Base-by-base conservation (phyloP, 2,797 vertebrate species). In the Carapus acus region DNA sequence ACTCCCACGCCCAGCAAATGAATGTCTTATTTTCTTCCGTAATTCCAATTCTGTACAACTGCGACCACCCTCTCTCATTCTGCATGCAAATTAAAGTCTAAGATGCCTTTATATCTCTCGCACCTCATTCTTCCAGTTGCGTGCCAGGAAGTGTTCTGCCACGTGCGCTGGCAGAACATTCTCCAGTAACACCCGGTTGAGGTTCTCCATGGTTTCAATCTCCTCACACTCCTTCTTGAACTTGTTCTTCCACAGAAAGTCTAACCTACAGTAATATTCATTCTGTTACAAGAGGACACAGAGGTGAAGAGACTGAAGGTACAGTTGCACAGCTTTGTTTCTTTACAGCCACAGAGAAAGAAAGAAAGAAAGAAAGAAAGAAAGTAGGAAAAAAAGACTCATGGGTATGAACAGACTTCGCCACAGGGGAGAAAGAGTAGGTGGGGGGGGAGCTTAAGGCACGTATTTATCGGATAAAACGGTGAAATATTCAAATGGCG, bases 171-270 rank as follows among this genome's bases (percentile, higher is more conserved):
- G 96, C 18, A 99, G 88, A 44, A 99, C 95, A 1, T 99, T 99
- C 76, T 98, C 95, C 86, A 99, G 82, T 64, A 99, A 87, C 60
- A 99, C 94, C 0, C 94, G 89, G 78, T 99, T 99, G 44, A 99
- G 87, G 83, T 94, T 99, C 85, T 99, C 96, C 96, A 99, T 99
- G 34, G 95, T 99, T 77, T 99, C 96, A 56, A 98, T 99, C 89
- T 99, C 96, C 84, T 99, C 96, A 15, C 94, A 94, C 80, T 99
- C 96, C 88, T 91, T 96, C 87, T 97, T 96, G 90, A 99, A 99
- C 86, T 98, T 98, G 91, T 96, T 96, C 90, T 94, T 96, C 94
- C 95, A 99, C 53, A 99, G 87, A 90, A 97, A 99, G 89, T 99
- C 96, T 88, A 99, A 96, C 94, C 95, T 96, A 89, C 89, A 90